Conservation (phyloP, 2,113 vertebrate species). For the Otocyon megalotis region DNA sequence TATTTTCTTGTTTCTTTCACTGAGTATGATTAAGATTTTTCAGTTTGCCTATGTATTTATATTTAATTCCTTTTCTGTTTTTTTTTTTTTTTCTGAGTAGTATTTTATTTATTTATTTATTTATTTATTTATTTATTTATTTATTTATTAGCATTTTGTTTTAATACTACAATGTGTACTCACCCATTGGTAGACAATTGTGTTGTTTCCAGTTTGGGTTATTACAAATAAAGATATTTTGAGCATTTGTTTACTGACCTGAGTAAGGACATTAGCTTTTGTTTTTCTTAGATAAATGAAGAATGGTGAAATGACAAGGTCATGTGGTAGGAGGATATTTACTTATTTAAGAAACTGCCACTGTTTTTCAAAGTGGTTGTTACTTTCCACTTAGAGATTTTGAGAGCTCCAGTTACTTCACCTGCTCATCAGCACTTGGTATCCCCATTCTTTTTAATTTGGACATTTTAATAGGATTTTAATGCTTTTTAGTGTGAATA, state of each 20-base stretch:
- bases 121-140: too few relatives aligned
- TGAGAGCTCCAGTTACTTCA: background rate
- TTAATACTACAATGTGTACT: background rate
- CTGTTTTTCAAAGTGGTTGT: background rate
- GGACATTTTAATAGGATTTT: background rate
- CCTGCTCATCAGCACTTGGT: background rate
- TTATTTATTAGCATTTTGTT: background rate
- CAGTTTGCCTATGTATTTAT: too few relatives aligned
- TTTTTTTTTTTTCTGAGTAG: background rate
- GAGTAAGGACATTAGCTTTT: background rate
- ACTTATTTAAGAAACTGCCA: background rate
- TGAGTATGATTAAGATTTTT: background rate
- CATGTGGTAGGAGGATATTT: background rate
- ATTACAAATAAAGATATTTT: background rate
- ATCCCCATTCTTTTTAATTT: background rate
- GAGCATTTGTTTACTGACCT: background rate
- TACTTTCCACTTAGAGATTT: background rate
- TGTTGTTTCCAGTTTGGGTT: background rate
- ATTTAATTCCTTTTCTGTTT: background rate
- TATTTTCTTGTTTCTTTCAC: background rate
- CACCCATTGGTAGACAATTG: background rate
- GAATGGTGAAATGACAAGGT: background rate
- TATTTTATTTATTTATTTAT: background rate
- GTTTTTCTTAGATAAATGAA: background rate
- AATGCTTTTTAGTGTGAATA: background rate